Base-by-base conservation (phyloP, 1,140 invertebrate genomes). In the Drosophila busckii region DNA sequence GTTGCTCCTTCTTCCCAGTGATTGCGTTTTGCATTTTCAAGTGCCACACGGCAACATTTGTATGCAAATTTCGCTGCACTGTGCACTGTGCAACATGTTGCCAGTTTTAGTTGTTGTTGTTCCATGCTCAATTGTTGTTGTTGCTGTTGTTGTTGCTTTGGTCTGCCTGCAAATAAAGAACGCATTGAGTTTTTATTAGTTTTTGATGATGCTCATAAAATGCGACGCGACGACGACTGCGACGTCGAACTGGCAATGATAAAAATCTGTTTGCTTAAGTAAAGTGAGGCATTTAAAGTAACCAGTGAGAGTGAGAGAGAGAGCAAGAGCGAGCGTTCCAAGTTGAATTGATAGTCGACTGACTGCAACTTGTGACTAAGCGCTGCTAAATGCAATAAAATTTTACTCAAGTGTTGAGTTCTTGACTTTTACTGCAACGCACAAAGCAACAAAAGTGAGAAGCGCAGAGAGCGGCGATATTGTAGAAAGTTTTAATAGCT, bases 181-280 rank as follows among this genome's bases (percentile, higher is more conserved):
- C 75, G 75, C 75, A 80, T 80, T 75, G 75, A 82, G 69, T 82
- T 80, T 80, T 80, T 80, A 80, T 80, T 80, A 80, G 75, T 80
- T 80, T 80, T 80, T 80, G 75, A 80, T 80, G 75, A 80, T 82
- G 75, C 65, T 69, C 75, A 80, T 80, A 80, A 80, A 80, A 80
- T n/a, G n/a, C 68, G 75, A 73, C 53, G 71, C 71, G 71, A 76
- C 71, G 71, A 59, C 70, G 58, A n/a, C n/a, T n/a, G n/a, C n/a
- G n/a, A n/a, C n/a, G n/a, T n/a, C n/a, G n/a, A n/a, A n/a, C n/a
- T n/a, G n/a, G 59, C 56, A 64, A 71, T 82, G 73, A 80, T 82
- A 80, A 80, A 78, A 80, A 78, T 80, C 73, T 82, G 75, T 80
- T 82, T 80, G 73, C 75, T 67, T 65, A 73, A 82, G 73, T 80